Conservation (phyloP, 2,888 invertebrate species). For the Chalcosyrphus nemorum region DNA sequence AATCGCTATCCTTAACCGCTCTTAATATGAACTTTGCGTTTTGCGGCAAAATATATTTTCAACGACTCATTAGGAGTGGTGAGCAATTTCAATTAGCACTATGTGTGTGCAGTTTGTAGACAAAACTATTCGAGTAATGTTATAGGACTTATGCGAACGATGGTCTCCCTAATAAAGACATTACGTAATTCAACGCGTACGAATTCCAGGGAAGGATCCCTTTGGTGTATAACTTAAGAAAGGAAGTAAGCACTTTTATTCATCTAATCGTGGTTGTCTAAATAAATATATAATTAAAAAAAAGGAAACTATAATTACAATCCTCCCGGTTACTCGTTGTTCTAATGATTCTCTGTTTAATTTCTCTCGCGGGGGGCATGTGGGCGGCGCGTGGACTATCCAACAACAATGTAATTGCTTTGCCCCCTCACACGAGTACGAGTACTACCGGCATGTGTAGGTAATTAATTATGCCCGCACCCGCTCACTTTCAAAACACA, state of each 20-base stretch:
- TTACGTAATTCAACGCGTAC: constrained; percentile 60
- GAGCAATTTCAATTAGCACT: constrained; percentile 60
- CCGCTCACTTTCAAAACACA: constrained; percentile 53
- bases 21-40: constrained; percentile 48
- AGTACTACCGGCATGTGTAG: constrained; percentile 54
- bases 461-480: constrained; percentile 64
- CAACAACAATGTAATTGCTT: constrained; percentile 47
- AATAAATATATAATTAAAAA: constrained; percentile 27
- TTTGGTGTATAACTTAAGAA: background rate
- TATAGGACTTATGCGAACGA: background rate
- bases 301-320: constrained; percentile 38
- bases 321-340: background rate
- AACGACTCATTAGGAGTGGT: constrained; percentile 42
- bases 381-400: constrained; percentile 31
- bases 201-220: background rate
- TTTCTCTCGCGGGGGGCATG: constrained; percentile 10
- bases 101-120: constrained; percentile 12
- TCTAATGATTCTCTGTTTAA: constrained; percentile 24
- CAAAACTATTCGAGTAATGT: background rate
- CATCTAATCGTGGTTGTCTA: background rate
- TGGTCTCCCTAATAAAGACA: background rate
- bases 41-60: constrained; percentile 18
- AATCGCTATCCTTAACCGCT: constrained; percentile 1
- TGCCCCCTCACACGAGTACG: too few relatives aligned
- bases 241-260: background rate